These are phyloP conservation scores for Drosophila rufa DNA, from an alignment of 1,140 invertebrate species.

Conservation along the genomic window DNA sequence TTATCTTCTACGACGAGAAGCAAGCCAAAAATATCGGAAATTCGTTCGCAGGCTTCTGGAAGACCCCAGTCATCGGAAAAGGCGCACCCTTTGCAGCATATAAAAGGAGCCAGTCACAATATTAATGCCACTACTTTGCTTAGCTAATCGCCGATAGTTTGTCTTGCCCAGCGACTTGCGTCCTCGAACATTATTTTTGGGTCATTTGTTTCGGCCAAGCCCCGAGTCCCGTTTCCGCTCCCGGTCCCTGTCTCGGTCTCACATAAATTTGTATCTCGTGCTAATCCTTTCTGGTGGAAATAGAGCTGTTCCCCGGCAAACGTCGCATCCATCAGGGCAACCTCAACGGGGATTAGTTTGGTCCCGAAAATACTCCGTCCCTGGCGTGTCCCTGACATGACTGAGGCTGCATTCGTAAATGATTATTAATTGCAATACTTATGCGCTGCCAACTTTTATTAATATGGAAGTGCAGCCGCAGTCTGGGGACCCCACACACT, in stretches of 20 bases:
- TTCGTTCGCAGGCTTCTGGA: background rate
- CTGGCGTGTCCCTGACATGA: constrained; percentile 36
- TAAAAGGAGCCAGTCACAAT: constrained; percentile 31
- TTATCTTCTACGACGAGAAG: constrained; percentile 34
- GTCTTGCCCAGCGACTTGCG: constrained; percentile 63
- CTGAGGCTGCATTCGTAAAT: constrained; percentile 60
- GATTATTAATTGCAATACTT: constrained; percentile 79
- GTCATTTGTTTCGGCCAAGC: constrained; percentile 59
- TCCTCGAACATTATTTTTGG: constrained; percentile 57
- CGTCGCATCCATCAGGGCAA: constrained; percentile 63
- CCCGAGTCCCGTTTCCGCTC: constrained; percentile 14
- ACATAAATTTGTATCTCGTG: constrained; percentile 69
- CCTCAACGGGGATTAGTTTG: constrained; percentile 62
- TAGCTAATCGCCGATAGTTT: constrained; percentile 72
- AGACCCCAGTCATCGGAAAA: background rate
- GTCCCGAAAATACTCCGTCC: constrained; percentile 43
- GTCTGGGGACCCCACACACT: constrained; percentile 57
- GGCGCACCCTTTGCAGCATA: constrained; percentile 1
- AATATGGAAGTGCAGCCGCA: constrained; percentile 45
- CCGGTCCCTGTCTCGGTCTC: constrained; percentile 19
- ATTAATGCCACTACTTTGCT: constrained; percentile 67
- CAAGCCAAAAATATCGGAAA: constrained; percentile 17
- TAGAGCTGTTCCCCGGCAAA: constrained; percentile 54
- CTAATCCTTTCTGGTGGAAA: constrained; percentile 74
- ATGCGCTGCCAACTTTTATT: constrained; percentile 44